Evolutionary conservation across 2,113 vertebrate species (phyloP), one percentile per base, ranked within the genome.

Genomic region (Arothron firmamentum): DNA sequence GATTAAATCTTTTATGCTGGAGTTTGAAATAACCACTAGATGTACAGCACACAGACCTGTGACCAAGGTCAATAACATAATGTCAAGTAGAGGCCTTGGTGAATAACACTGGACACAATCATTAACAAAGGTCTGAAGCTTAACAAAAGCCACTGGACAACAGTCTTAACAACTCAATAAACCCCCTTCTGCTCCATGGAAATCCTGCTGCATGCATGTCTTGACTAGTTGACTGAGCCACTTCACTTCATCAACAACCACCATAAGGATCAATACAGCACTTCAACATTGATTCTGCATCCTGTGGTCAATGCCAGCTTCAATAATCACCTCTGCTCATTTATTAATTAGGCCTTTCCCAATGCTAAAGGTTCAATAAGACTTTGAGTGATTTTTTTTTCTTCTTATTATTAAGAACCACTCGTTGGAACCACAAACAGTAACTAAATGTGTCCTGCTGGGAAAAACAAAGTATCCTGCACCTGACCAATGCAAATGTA

Each of bases 221-320:
- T 54, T 41, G 6, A 62, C 46, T 59, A 52, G 60, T 60, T 61
- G 62, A 21, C 42, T 3, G 9, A 64, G 62, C 59, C 59, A 74
- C 76, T 66, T 62, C 70, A 85, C 78, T 85, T 85, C 78, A 82
- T 86, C 85, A 86, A 63, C 83, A 66, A 38, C 65, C 9, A 19
- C 68, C 77, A 56, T 50, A 38, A 47, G 51, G 78, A 77, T 89
- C 85, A 62, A 87, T 84, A 58, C 66, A 63, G 76, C 76, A 84
- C 79, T 81, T 70, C 58, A 16, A 23, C 48, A 86, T 87, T 31
- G 85, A 88, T 83, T 41, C 34, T 2, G 46, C 56, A 52, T 63
- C 46, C 71, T 42, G 58, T 69, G 65, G 57, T 79, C 82, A 83
- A 80, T 66, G 66, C 62, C 66, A 57, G 13, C 74, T 81, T 73